Evolutionary conservation across 2,113 vertebrate genomes (phyloP).

Genomic region (Garra rufa): DNA sequence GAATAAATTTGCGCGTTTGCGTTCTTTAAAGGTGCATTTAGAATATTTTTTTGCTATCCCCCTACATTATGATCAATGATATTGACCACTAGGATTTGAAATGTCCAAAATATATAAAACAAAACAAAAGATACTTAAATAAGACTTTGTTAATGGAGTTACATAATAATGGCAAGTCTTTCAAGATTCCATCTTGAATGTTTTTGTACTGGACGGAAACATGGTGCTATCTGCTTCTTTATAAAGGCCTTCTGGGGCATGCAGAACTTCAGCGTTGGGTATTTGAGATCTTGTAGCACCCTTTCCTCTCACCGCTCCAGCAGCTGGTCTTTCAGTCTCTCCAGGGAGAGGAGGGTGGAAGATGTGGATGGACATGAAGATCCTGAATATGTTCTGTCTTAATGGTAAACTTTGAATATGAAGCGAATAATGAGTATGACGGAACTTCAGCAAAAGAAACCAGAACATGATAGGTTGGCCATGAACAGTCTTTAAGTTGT

Average conservation of each 20-base stretch:
- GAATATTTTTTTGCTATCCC: slow-evolving; percentile 40
- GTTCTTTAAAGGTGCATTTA: slow-evolving; percentile 46
- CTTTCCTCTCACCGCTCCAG: slow-evolving; percentile 32
- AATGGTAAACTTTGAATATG: neutral
- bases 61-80: slow-evolving; percentile 49
- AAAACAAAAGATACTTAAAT: slow-evolving; percentile 42
- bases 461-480: slow-evolving; percentile 47
- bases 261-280: slow-evolving; percentile 25
- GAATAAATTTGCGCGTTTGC: slow-evolving; percentile 9
- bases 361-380: slow-evolving; percentile 25
- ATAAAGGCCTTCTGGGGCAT: slow-evolving; percentile 47
- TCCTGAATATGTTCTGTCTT: slow-evolving; percentile 13
- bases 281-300: slow-evolving; percentile 37
- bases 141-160: slow-evolving; percentile 50
- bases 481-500: slow-evolving; percentile 55
- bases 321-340: slow-evolving; percentile 43
- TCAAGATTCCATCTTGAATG: neutral
- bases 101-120: slow-evolving; percentile 30
- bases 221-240: slow-evolving; percentile 9
- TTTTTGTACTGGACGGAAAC: neutral
- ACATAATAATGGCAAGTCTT: slow-evolving; percentile 3
- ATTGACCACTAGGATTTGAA: slow-evolving; percentile 34
- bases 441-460: slow-evolving; percentile 46
- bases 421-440: neutral
- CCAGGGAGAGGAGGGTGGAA: slow-evolving; percentile 32